Evolutionary conservation across 2,888 invertebrate species (phyloP).

Genomic region (Ditylenchus weischeri): DNA sequence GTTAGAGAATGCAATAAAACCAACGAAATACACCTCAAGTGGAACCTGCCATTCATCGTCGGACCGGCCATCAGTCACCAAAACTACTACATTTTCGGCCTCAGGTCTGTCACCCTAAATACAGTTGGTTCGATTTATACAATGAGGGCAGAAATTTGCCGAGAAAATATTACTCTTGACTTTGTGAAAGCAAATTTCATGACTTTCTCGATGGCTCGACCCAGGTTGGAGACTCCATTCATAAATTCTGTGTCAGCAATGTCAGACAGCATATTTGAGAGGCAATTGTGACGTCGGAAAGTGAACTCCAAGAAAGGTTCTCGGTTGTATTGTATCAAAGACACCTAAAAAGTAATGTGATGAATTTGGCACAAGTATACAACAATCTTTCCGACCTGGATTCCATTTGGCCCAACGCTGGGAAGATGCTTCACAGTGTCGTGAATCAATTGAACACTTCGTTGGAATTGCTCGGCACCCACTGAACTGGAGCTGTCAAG

Average conservation of each 20-base stretch:
- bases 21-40: slow-evolving; percentile 26
- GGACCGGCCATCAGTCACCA: slow-evolving; percentile 47
- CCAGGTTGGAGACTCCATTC: slow-evolving; percentile 46
- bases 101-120: slow-evolving; percentile 50
- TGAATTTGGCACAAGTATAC: background rate
- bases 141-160: too few relatives aligned
- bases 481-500: slow-evolving; percentile 48
- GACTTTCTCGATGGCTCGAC: slow-evolving; percentile 48
- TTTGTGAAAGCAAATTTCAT: slow-evolving; percentile 50
- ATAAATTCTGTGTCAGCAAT: slow-evolving; percentile 49
- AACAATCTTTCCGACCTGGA: slow-evolving; percentile 34
- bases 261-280: slow-evolving; percentile 45
- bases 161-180: slow-evolving; percentile 37
- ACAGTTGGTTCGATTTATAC: background rate
- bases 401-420: slow-evolving; percentile 50
- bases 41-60: slow-evolving; percentile 32
- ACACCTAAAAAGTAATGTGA: slow-evolving; percentile 33
- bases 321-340: slow-evolving; percentile 49
- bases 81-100: slow-evolving; percentile 46
- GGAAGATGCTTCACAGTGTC: slow-evolving; percentile 45
- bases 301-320: slow-evolving; percentile 55
- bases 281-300: slow-evolving; percentile 48
- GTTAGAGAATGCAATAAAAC: background rate
- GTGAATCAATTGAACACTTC: slow-evolving; percentile 43
- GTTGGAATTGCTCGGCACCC: slow-evolving; percentile 42